A percentile compares a stretch with the other conserved stretches of the same genome.
Evolutionary conservation across 2,797 vertebrate species (phyloP).

Genomic region (Scomberomorus guttatus): DNA sequence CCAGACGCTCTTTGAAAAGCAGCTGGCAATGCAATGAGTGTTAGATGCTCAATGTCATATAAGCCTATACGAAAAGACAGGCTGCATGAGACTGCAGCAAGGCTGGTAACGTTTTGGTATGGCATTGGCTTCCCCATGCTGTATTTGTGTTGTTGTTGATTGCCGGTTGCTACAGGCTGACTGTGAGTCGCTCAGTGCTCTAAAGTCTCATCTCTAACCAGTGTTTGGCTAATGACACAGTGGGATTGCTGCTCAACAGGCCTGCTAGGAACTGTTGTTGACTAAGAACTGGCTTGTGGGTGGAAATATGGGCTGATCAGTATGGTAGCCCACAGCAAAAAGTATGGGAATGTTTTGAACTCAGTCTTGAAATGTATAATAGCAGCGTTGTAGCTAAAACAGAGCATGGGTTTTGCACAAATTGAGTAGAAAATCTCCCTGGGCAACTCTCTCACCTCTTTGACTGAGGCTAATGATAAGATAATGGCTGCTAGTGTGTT

Average conservation of each 20-base stretch:
- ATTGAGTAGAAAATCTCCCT: constrained; percentile 17
- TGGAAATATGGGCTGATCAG: constrained; percentile 72
- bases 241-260: constrained; percentile 67
- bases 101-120: constrained; percentile 57
- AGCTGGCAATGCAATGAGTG: constrained; percentile 68
- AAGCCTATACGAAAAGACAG: constrained; percentile 61
- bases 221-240: constrained; percentile 77
- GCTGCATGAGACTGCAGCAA: constrained; percentile 70
- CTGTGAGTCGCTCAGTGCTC: constrained; percentile 53
- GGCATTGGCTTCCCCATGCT: constrained; percentile 60
- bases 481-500: constrained; percentile 48
- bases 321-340: constrained; percentile 46
- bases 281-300: constrained; percentile 69
- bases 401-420: constrained; percentile 19
- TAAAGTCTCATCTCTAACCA: constrained; percentile 78
- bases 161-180: constrained; percentile 72
- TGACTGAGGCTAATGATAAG: constrained; percentile 58
- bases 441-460: constrained; percentile 25
- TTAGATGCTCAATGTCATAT: constrained; percentile 67
- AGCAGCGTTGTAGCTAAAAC: constrained; percentile 15
- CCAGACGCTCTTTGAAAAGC: constrained; percentile 71
- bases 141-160: constrained; percentile 77
- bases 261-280: constrained; percentile 62
- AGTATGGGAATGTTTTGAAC: constrained; percentile 65
- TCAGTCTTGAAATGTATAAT: constrained; percentile 21